phyloP scores from a whole-genome alignment of 2,113 vertebrate species.

The Meleagris gallopavo region DNA sequence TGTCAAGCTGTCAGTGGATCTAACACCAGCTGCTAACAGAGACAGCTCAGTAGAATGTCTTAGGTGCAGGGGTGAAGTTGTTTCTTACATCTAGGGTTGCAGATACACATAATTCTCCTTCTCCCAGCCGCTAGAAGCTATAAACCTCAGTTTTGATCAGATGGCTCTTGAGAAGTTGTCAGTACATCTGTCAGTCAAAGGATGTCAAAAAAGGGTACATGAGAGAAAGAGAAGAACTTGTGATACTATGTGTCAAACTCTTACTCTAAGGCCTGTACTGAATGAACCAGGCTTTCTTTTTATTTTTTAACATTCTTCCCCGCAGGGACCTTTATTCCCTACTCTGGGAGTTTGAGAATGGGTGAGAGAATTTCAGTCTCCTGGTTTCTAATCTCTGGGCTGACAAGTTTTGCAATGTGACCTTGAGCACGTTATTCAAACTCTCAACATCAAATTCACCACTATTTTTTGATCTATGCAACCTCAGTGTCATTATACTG shows the following conservation, averaged over 20 bases:
- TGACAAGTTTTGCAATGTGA: not conserved
- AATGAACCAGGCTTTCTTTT: not conserved
- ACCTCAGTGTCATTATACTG: not conserved
- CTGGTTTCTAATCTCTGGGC: constrained; percentile 3
- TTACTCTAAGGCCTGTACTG: not conserved
- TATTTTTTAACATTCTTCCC: not conserved
- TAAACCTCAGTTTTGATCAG: not conserved
- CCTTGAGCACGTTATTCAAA: not conserved
- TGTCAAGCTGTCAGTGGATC: not conserved
- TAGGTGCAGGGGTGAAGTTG: not conserved
- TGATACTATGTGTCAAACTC: not conserved
- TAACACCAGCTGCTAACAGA: not conserved
- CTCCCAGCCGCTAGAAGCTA: not conserved
- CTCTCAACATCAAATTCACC: not conserved
- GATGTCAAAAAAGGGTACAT: not conserved
- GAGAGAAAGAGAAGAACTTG: not conserved
- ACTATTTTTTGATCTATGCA: not conserved
- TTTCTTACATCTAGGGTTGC: not conserved
- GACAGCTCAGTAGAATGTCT: not conserved
- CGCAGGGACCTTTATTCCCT: not conserved
- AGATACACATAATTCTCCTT: not conserved
- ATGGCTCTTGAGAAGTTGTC: constrained; percentile 11
- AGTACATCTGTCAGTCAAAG: not conserved
- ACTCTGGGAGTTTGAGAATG: not conserved
- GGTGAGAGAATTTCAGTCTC: not conserved